Evolutionary conservation across 2,888 invertebrate species (phyloP).

Genomic region (Thecophora atra): DNA sequence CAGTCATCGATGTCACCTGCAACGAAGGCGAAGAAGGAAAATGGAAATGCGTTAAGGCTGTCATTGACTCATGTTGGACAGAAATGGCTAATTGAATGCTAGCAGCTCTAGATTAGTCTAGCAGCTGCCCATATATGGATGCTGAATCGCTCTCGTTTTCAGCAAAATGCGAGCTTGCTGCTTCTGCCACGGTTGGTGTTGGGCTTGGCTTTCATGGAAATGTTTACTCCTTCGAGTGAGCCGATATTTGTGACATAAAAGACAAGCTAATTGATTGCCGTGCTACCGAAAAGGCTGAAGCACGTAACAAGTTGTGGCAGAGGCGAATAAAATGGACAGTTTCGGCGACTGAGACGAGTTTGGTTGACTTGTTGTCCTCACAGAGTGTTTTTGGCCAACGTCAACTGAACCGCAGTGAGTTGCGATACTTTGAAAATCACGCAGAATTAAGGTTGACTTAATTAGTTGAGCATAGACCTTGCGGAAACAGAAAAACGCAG

Average conservation of each 20-base stretch:
- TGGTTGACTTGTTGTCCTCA: constrained; percentile 24
- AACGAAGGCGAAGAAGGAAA: constrained; percentile 35
- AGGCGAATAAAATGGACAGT: neutral
- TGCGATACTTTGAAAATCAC: constrained; percentile 1
- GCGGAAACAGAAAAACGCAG: neutral
- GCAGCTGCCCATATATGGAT: constrained; percentile 48
- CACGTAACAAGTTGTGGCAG: constrained; percentile 8
- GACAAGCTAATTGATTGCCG: constrained; percentile 36
- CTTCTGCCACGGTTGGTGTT: constrained; percentile 15
- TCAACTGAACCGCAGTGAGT: neutral
- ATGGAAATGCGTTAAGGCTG: neutral
- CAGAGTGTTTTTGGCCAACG: neutral
- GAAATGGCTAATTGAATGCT: constrained; percentile 52
- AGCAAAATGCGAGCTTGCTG: constrained; percentile 56
- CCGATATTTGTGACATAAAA: constrained; percentile 4
- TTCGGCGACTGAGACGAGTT: constrained; percentile 25
- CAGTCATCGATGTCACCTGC: constrained; percentile 95
- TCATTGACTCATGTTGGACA: constrained; percentile 35
- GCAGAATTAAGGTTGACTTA: constrained; percentile 23
- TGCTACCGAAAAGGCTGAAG: constrained; percentile 3
- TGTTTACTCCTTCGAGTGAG: neutral
- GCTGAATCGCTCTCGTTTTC: constrained; percentile 42
- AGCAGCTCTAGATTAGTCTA: too few relatives aligned
- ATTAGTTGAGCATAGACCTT: constrained; percentile 17
- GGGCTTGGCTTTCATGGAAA: constrained; percentile 19